A percentile compares a stretch with the other conserved stretches of the same genome.
phyloP scores from a whole-genome alignment of 2,113 vertebrate genomes.

The Myiozetetes cayanensis region DNA sequence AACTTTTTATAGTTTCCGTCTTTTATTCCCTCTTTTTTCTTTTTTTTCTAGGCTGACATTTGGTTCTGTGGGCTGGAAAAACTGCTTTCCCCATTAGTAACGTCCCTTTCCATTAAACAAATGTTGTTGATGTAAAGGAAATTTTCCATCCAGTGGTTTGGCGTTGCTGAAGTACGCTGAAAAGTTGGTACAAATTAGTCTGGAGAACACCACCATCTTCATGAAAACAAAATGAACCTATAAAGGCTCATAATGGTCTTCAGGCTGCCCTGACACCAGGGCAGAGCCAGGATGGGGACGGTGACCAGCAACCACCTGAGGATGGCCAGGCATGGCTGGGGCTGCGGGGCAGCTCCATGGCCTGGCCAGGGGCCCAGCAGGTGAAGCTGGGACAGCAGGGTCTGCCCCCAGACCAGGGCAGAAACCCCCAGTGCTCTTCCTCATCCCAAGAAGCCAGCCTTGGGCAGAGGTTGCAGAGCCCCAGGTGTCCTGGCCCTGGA shows the following conservation, averaged over 20 bases:
- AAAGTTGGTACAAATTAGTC: not conserved
- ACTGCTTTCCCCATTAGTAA: not conserved
- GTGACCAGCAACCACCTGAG: fast-evolving
- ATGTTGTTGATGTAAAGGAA: not conserved
- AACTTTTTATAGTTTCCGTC: not conserved
- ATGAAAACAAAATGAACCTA: not conserved
- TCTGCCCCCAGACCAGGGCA: not conserved
- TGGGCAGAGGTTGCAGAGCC: not conserved
- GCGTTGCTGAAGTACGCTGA: not conserved
- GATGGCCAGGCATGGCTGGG: no score
- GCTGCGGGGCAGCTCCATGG: fast-evolving
- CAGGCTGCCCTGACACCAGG: not conserved
- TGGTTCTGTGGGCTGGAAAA: not conserved
- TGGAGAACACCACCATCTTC: not conserved
- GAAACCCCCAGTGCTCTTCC: not conserved
- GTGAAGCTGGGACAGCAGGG: not conserved
- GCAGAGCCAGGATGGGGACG: fast-evolving
- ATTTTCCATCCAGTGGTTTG: not conserved
- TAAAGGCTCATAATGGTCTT: not conserved
- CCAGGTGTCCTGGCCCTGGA: no score
- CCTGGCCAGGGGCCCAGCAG: not conserved
- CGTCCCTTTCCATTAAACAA: not conserved
- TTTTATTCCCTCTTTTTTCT: not conserved
- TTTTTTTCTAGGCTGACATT: not conserved
- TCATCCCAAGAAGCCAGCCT: not conserved